Base-by-base conservation (phyloP, 2,888 invertebrate genomes). In the Eupithecia tripunctaria region DNA sequence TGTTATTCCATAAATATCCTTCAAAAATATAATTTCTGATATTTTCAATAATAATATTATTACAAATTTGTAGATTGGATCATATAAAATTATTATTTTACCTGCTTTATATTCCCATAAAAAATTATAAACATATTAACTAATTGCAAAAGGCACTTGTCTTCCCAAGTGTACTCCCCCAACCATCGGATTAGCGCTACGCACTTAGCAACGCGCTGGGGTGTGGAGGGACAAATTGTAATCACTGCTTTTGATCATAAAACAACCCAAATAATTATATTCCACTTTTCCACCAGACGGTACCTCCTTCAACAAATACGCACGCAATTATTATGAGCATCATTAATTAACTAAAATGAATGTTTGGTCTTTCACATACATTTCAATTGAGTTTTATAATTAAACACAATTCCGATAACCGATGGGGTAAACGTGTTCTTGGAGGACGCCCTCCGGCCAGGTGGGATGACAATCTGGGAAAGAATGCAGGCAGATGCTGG, bases 181-280 rank as follows among this genome's bases (percentile, higher is more conserved):
- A 75, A 73, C 73, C 73, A 73, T 79, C 86, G 87, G 88, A 89
- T 88, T 88, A 83, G 84, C 83, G 84, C 78, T 78, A 84, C 86
- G 88, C 88, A 89, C 88, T 89, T 87, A 88, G 88, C 84, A 80
- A 63, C 62, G 81, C 82, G 85, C 85, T 84, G 85, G 81, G 76
- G 78, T 76, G 79, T 66, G 77, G 79, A 68, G 73, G 47, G 73
- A 77, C 47, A 65, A 67, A 71, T 67, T 70, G 60, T 72, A 70
- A 75, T 75, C 72, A 72, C 72, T 75, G 70, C 70, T 70, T 75
- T 70, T 72, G 75, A 75, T 72, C 70, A 72, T 70, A 70, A 67
- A 70, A 65, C 64, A 70, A 72, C 65, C 71, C 66, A 41, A 60
- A 70, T 72, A 38, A 70, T 75, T 66, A 62, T 64, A 66, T 27